Percentiles rank a stretch among this genome's conserved stretches.
phyloP scores from a whole-genome alignment of 2,113 vertebrate genomes.

The Circaetus gallicus region DNA sequence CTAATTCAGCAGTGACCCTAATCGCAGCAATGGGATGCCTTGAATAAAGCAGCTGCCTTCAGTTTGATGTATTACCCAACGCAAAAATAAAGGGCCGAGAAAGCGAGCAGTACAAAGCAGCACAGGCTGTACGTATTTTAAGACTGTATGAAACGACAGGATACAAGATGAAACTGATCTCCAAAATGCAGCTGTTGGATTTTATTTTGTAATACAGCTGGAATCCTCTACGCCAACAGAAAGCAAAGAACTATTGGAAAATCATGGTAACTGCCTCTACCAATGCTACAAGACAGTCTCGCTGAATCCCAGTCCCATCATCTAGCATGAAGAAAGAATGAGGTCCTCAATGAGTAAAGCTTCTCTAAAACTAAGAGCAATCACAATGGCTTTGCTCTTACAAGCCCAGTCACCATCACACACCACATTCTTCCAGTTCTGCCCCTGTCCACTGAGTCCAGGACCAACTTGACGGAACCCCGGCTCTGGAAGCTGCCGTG shows the following conservation, averaged over 20 bases:
- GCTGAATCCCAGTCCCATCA: neutral
- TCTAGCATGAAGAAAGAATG: neutral
- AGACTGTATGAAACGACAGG: neutral
- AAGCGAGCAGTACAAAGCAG: neutral
- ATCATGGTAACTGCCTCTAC: rapidly evolving
- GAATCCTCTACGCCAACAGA: neutral
- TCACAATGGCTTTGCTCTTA: neutral
- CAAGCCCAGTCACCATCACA: neutral
- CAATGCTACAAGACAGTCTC: too few relatives aligned
- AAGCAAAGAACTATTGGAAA: neutral
- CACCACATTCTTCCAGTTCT: rapidly evolving
- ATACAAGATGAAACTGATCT: neutral
- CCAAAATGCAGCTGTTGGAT: neutral
- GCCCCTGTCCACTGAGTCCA: rapidly evolving
- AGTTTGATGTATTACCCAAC: neutral
- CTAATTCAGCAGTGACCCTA: neutral
- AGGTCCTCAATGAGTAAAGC: neutral
- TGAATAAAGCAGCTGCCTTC: neutral
- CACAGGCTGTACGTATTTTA: neutral
- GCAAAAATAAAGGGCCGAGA: neutral
- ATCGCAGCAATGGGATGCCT: neutral
- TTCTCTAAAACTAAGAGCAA: neutral
- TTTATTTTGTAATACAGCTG: neutral
- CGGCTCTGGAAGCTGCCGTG: rapidly evolving
- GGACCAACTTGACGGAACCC: neutral